Conservation (phyloP, 2,888 invertebrate species). For the Cerceris ruficornis region DNA sequence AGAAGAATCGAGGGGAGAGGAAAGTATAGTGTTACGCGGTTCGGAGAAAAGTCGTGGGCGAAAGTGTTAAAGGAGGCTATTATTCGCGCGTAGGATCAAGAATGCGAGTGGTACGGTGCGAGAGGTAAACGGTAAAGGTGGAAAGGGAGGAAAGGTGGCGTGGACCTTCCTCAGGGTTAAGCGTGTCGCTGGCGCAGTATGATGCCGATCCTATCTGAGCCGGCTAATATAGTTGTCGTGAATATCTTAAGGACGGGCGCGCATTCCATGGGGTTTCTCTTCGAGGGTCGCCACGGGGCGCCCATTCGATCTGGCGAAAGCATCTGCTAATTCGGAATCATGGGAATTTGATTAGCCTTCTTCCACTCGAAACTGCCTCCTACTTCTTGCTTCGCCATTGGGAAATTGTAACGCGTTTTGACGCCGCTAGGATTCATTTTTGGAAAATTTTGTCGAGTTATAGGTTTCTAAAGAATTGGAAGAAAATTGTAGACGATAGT, state of each 20-base stretch:
- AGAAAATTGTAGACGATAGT: no score
- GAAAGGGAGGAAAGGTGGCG: slow-evolving; percentile 23
- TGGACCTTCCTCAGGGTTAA: slow-evolving; percentile 64
- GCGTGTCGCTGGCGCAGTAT: slow-evolving; percentile 79
- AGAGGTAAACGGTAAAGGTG: not conserved
- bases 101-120: slow-evolving; percentile 9
- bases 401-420: not conserved
- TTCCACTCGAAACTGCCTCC: slow-evolving; percentile 18
- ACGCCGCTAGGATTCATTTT: not conserved
- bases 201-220: slow-evolving; percentile 80
- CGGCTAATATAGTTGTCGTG: slow-evolving; percentile 82
- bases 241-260: slow-evolving; percentile 79
- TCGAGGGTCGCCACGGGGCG: slow-evolving; percentile 78
- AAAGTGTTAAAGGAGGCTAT: slow-evolving; percentile 49
- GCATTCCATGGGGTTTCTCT: slow-evolving; percentile 78
- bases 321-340: slow-evolving; percentile 82
- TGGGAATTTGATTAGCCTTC: slow-evolving; percentile 80
- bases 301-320: slow-evolving; percentile 81
- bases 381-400: slow-evolving; percentile 1
- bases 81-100: slow-evolving; percentile 32
- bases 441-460: not conserved
- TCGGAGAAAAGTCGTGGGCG: slow-evolving; percentile 16
- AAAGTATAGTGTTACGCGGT: slow-evolving; percentile 4
- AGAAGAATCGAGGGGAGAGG: not conserved
- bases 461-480: no score